A percentile compares a stretch with the other conserved stretches of the same genome.
These are phyloP conservation scores for Drosophila sechellia DNA, from an alignment of 1,140 invertebrate genomes.

Conservation along the genomic window DNA sequence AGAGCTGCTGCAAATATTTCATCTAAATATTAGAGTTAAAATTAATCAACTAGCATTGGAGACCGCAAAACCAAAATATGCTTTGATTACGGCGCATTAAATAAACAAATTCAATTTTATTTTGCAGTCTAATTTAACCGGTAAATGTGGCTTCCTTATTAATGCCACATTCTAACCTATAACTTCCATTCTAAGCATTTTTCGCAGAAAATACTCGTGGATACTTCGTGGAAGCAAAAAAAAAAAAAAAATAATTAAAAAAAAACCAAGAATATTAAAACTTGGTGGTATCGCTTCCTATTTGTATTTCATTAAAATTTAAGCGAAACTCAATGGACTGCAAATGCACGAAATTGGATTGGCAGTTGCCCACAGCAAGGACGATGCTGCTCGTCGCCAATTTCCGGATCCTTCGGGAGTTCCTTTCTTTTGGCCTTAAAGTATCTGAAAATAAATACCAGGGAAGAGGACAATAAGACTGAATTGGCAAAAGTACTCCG, in stretches of 20 bases:
- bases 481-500: constrained; percentile 32
- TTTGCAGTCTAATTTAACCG: too few relatives aligned
- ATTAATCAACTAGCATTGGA: too few relatives aligned
- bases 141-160: too few relatives aligned
- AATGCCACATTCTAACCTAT: background rate
- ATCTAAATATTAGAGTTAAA: background rate
- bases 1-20: background rate
- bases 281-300: constrained; percentile 33
- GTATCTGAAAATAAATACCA: constrained; percentile 59
- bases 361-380: constrained; percentile 27
- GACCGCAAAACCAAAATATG: too few relatives aligned
- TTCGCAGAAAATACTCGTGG: constrained; percentile 16
- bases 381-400: constrained; percentile 16
- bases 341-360: constrained; percentile 63
- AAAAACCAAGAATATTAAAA: constrained; percentile 44
- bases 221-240: constrained; percentile 42
- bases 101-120: background rate
- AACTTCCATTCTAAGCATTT: background rate
- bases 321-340: constrained; percentile 75
- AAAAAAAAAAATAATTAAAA: constrained; percentile 10
- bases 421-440: constrained; percentile 37
- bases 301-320: constrained; percentile 64
- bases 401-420: constrained; percentile 44
- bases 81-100: too few relatives aligned
- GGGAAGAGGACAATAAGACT: constrained; percentile 33